A percentile compares a stretch with the other conserved stretches of the same genome.
Conservation (phyloP, 2,113 vertebrate species). For the Puma concolor region DNA sequence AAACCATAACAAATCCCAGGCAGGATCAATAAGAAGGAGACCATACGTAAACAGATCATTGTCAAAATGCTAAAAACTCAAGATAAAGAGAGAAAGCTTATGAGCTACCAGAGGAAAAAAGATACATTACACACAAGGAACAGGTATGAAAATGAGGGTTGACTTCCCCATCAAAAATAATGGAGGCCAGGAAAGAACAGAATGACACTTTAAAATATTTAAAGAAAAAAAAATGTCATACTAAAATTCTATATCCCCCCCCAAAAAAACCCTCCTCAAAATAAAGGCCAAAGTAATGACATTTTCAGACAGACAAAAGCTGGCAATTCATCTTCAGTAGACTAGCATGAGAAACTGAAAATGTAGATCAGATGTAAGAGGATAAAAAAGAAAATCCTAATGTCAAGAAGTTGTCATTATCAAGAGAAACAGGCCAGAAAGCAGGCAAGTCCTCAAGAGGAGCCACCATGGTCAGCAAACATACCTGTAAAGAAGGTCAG, state of each 20-base stretch:
- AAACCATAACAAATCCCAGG: neutral
- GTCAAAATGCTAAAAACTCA: neutral
- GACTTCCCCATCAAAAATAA: neutral
- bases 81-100: neutral
- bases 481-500: fast-evolving
- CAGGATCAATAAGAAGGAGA: neutral
- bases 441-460: slow-evolving; percentile 83
- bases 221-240: neutral
- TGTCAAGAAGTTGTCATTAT: slow-evolving; percentile 87
- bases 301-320: neutral
- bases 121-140: neutral
- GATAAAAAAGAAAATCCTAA: slow-evolving; percentile 84
- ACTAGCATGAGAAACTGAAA: neutral
- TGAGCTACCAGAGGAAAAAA: neutral
- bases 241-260: neutral
- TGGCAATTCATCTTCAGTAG: neutral
- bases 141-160: neutral
- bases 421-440: slow-evolving; percentile 87
- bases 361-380: slow-evolving; percentile 86
- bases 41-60: neutral
- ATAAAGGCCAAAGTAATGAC: neutral
- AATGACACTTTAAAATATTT: neutral
- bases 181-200: neutral
- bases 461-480: neutral
- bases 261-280: neutral